These are phyloP conservation scores for Kudoa iwatai DNA, from an alignment of 30 jellyfish, hydroid and myxozoan genomes.

Conservation along the genomic window DNA sequence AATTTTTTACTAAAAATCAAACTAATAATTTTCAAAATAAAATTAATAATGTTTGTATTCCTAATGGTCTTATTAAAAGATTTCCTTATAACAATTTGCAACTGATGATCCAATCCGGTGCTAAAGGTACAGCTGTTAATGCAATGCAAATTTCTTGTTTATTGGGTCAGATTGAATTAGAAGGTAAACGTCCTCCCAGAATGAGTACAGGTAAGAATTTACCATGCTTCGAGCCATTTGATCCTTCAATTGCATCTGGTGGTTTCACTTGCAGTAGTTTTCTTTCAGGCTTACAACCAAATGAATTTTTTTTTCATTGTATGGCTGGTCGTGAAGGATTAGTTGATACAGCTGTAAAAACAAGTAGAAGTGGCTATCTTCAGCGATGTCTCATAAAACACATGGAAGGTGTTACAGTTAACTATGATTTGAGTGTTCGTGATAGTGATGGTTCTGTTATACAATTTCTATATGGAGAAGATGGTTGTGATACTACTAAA, in stretches of 20 bases:
- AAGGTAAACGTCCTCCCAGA: conserved; percentile 92
- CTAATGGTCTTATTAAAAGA: conserved; percentile 28
- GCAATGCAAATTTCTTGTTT: conserved; percentile 83
- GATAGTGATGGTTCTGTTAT: conserved; percentile 97
- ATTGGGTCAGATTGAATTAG: conserved; percentile 91
- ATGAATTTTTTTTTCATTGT: conserved; percentile 84
- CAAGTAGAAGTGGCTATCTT: conserved; percentile 91
- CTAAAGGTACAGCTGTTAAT: conserved; percentile 82
- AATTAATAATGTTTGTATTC: conserved; percentile 56
- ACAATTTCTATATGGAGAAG: conserved; percentile 90
- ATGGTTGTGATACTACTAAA: conserved; percentile 62
- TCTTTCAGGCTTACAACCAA: conserved; percentile 82
- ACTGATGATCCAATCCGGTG: conserved; percentile 94
- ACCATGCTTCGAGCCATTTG: conserved; percentile 67
- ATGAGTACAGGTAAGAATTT: conserved; percentile 71
- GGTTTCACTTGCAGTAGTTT: conserved; percentile 89
- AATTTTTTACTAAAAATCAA: conserved; percentile 22
- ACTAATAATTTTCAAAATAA: conserved; percentile 35
- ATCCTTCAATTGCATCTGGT: conserved; percentile 73
- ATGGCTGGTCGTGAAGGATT: conserved; percentile 99
- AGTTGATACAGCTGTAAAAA: conserved; percentile 93
- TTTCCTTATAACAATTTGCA: conserved; percentile 75
- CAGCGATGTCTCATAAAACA: conserved; percentile 91
- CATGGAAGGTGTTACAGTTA: conserved; percentile 69
- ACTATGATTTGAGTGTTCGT: conserved; percentile 70